Conservation (phyloP, 1,140 invertebrate species). For the Sitodiplosis mosellana region DNA sequence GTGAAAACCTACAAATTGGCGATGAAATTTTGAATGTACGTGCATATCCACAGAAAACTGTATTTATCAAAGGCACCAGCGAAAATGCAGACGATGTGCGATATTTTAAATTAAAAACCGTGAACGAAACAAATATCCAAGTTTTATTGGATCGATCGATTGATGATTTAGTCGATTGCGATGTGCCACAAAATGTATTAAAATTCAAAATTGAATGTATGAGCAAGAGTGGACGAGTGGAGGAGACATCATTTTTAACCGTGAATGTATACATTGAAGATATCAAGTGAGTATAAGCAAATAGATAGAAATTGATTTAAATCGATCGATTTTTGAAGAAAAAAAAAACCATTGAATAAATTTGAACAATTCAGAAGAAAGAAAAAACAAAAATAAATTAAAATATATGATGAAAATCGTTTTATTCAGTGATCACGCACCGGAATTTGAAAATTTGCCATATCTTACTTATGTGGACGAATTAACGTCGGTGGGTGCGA, state of each 20-base stretch:
- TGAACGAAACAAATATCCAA: constrained; percentile 51
- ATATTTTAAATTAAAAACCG: constrained; percentile 18
- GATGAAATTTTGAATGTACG: constrained; percentile 20
- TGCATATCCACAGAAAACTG: constrained; percentile 19
- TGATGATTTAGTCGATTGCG: constrained; percentile 60
- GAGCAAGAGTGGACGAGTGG: constrained; percentile 22
- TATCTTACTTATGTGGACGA: constrained; percentile 64
- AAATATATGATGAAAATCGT: too few relatives aligned
- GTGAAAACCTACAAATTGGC: constrained; percentile 19
- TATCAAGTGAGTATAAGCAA: too few relatives aligned
- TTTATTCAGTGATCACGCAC: constrained; percentile 58
- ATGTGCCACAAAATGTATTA: constrained; percentile 58
- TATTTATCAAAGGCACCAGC: constrained; percentile 11
- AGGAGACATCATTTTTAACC: constrained; percentile 51
- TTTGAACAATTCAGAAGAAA: too few relatives aligned
- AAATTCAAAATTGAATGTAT: constrained; percentile 55
- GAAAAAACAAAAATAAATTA: too few relatives aligned
- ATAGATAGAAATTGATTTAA: too few relatives aligned
- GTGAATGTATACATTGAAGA: constrained; percentile 74
- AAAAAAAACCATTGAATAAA: too few relatives aligned
- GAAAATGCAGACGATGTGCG: constrained; percentile 19
- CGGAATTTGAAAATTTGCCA: constrained; percentile 51
- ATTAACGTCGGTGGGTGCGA: constrained; percentile 54
- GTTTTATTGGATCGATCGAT: constrained; percentile 51
- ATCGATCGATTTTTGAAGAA: too few relatives aligned